Percentiles rank a stretch among this genome's conserved stretches.
phyloP scores from a whole-genome alignment of 2,113 vertebrate species.

The Uropsilus gracilis region DNA sequence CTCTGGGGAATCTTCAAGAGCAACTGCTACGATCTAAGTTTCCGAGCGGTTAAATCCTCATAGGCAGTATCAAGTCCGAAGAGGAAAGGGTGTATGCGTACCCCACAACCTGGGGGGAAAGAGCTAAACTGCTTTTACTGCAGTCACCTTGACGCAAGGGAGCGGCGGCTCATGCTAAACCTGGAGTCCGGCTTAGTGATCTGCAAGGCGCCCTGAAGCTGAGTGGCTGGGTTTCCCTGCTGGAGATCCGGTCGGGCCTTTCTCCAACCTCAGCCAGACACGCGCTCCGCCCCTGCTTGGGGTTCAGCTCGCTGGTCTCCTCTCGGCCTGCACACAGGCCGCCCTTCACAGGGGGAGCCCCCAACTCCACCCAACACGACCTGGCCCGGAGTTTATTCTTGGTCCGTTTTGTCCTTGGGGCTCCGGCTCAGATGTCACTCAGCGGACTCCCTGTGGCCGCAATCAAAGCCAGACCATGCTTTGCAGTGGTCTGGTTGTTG shows the following conservation, averaged over 20 bases:
- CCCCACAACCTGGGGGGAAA: background rate
- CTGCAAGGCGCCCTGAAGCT: background rate
- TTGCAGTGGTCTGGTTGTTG: background rate
- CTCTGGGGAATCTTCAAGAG: background rate
- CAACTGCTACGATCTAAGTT: background rate
- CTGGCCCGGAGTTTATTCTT: too few species aligned
- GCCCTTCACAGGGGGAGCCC: fast-evolving
- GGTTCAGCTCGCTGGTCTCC: background rate
- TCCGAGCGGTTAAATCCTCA: background rate
- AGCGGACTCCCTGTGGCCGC: background rate
- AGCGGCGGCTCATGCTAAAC: background rate
- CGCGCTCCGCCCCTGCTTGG: too few species aligned
- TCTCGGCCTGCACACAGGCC: too few species aligned
- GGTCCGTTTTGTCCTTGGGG: background rate
- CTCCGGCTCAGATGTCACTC: background rate
- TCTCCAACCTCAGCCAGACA: too few species aligned
- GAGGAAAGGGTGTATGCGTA: background rate
- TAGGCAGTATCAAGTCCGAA: background rate
- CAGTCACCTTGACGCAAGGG: background rate
- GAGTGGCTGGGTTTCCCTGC: background rate
- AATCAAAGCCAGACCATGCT: too few species aligned
- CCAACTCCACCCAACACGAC: background rate
- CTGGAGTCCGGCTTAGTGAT: background rate
- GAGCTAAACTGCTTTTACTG: background rate
- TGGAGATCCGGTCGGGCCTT: too few species aligned